These are phyloP conservation scores for Lydus trimaculatus DNA, from an alignment of 2,888 invertebrate genomes.

Conservation along the genomic window DNA sequence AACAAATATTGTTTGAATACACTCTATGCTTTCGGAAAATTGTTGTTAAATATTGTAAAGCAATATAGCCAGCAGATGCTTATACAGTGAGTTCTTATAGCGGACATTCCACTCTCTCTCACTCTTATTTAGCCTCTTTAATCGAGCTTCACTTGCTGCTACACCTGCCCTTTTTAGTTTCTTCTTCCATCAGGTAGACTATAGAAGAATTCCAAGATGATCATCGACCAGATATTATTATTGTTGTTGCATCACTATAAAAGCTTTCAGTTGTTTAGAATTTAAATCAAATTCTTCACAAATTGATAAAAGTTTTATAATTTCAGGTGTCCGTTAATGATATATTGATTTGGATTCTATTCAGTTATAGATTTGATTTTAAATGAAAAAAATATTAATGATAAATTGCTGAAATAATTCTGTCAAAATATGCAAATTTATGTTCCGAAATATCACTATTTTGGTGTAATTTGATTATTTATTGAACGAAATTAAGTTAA, in stretches of 20 bases:
- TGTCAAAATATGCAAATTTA: background rate
- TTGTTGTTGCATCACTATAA: constrained; percentile 3
- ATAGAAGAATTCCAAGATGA: background rate
- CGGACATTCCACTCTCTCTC: constrained; percentile 5
- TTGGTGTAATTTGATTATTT: constrained; percentile 2
- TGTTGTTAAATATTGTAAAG: background rate
- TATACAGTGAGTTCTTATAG: background rate
- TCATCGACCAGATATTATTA: background rate
- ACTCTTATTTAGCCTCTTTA: background rate
- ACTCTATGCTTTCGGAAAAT: no score
- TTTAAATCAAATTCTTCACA: background rate
- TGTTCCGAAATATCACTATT: background rate
- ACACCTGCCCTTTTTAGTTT: background rate
- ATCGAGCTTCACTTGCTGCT: background rate
- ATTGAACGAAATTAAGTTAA: background rate
- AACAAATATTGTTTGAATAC: background rate
- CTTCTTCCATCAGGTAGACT: background rate
- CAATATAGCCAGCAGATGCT: background rate
- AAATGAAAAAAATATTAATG: background rate
- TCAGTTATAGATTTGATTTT: background rate
- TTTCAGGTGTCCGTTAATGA: background rate
- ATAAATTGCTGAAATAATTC: background rate
- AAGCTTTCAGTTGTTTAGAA: background rate
- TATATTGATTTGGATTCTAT: background rate
- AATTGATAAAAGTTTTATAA: background rate